Percentiles rank a stretch among this genome's conserved stretches.
phyloP scores from a whole-genome alignment of 1,140 invertebrate genomes.

The Geopemphigus sp. region DNA sequence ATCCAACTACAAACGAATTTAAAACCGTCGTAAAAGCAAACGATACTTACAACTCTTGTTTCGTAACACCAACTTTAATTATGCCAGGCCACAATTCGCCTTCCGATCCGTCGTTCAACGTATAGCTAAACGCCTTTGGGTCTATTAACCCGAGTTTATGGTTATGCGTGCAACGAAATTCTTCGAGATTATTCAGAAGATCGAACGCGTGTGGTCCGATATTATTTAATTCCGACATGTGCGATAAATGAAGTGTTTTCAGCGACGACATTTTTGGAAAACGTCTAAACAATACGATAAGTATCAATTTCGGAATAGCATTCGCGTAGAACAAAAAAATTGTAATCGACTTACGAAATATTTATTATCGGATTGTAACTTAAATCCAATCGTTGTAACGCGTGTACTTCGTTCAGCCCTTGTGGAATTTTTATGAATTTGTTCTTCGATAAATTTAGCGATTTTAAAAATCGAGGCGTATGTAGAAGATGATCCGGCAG shows the following conservation, averaged over 20 bases:
- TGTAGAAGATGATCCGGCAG: slow-evolving; percentile 67
- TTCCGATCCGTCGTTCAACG: slow-evolving; percentile 56
- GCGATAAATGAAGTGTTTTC: slow-evolving; percentile 63
- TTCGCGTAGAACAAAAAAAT: neutral
- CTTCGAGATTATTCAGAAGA: slow-evolving; percentile 59
- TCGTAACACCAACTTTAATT: slow-evolving; percentile 58
- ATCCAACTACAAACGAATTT: slow-evolving; percentile 59
- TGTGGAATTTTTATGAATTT: slow-evolving; percentile 62
- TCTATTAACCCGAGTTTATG: slow-evolving; percentile 61
- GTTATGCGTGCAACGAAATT: slow-evolving; percentile 62
- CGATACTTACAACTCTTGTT: neutral
- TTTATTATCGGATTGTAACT: slow-evolving; percentile 67
- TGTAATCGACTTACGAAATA: slow-evolving; percentile 54
- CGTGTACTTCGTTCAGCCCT: slow-evolving; percentile 61
- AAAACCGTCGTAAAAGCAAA: neutral
- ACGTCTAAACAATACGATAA: slow-evolving; percentile 57
- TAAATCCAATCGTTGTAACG: slow-evolving; percentile 63
- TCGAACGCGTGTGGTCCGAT: slow-evolving; percentile 61
- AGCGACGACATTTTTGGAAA: slow-evolving; percentile 65
- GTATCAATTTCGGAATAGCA: neutral
- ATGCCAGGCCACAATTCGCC: slow-evolving; percentile 61
- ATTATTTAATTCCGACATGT: slow-evolving; percentile 61
- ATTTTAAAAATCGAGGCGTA: slow-evolving; percentile 63
- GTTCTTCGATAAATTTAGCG: slow-evolving; percentile 70
- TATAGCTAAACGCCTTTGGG: slow-evolving; percentile 58